Percentiles rank a stretch among this genome's conserved stretches.
Conservation (phyloP, 2,797 vertebrate species). For the Pangasius sanitwongsei region DNA sequence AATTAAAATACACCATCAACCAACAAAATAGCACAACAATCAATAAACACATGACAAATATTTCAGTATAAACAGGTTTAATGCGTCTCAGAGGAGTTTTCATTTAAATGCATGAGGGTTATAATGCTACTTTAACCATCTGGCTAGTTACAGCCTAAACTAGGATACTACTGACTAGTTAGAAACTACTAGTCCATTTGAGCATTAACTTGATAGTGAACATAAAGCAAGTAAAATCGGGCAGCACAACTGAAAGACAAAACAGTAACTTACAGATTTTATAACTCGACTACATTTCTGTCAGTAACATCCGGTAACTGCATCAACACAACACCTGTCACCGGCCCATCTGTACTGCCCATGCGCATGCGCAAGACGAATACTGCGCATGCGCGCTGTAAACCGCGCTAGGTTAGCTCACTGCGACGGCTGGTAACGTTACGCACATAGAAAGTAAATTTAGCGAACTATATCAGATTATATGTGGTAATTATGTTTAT, state of each 20-base stretch:
- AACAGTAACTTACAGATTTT: neutral
- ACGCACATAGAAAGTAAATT: neutral
- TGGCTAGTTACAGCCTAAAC: neutral
- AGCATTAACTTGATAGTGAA: neutral
- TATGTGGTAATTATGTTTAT: too few species aligned
- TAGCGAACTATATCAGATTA: too few species aligned
- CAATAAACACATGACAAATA: neutral
- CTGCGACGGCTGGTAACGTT: too few species aligned
- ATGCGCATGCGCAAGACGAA: neutral
- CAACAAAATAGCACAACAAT: neutral
- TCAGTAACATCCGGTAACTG: neutral
- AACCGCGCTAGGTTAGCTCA: neutral
- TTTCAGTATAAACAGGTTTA: neutral
- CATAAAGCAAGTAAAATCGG: neutral
- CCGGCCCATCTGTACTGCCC: too few species aligned
- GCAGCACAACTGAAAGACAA: neutral
- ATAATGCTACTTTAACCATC: neutral
- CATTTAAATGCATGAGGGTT: neutral
- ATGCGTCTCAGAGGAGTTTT: neutral
- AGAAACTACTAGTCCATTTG: neutral
- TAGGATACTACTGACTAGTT: neutral
- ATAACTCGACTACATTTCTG: neutral
- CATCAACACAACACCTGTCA: neutral
- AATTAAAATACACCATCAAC: neutral
- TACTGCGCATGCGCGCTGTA: neutral